phyloP scores from a whole-genome alignment of 2,888 invertebrate species.

The Mythimna pallens region DNA sequence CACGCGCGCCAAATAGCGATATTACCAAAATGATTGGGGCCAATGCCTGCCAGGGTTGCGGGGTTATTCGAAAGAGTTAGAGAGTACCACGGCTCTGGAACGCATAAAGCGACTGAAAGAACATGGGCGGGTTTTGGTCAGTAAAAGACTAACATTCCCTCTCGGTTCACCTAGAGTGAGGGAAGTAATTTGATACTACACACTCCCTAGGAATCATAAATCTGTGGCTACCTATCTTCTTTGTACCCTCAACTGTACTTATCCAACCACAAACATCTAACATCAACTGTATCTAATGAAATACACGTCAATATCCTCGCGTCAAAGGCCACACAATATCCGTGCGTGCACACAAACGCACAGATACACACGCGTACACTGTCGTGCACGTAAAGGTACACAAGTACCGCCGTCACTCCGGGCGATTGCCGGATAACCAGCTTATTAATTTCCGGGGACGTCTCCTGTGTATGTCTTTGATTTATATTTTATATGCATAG shows the following conservation, averaged over 20 bases:
- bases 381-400: slow-evolving; percentile 41
- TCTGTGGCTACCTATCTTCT: too few species aligned
- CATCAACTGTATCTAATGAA: slow-evolving; percentile 46
- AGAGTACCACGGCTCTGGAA: too few species aligned
- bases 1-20: too few species aligned
- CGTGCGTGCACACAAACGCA: slow-evolving; percentile 53
- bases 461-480: slow-evolving; percentile 65
- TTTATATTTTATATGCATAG: slow-evolving; percentile 59
- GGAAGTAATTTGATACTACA: too few species aligned
- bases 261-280: slow-evolving; percentile 19
- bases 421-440: slow-evolving; percentile 81
- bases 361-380: slow-evolving; percentile 42
- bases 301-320: slow-evolving; percentile 56
- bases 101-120: too few species aligned
- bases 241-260: background rate
- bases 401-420: slow-evolving; percentile 68
- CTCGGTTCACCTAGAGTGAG: too few species aligned
- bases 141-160: too few species aligned
- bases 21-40: too few species aligned
- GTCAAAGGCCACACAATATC: slow-evolving; percentile 65
- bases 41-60: too few species aligned
- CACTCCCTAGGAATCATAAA: background rate
- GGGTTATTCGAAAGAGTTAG: too few species aligned
- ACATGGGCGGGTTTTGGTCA: too few species aligned
- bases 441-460: slow-evolving; percentile 82